These are phyloP conservation scores for Conomelus anceps DNA, from an alignment of 2,888 invertebrate genomes.

Conservation along the genomic window DNA sequence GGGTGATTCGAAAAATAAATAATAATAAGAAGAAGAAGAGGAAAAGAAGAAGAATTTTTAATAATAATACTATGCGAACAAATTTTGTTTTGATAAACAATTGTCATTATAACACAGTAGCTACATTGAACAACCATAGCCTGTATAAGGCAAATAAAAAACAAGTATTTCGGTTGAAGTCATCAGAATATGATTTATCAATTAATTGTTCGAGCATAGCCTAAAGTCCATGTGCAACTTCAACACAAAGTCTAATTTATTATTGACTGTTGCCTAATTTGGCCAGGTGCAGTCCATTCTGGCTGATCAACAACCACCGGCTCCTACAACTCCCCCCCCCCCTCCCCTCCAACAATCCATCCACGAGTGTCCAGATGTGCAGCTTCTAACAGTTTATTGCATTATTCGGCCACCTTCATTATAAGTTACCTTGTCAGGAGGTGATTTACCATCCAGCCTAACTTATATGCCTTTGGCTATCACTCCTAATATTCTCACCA, in stretches of 20 bases:
- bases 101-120: too few relatives aligned
- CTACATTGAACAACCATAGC: too few relatives aligned
- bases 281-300: neutral
- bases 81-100: too few relatives aligned
- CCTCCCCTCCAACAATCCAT: too few relatives aligned
- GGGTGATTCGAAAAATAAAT: too few relatives aligned
- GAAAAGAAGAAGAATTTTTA: too few relatives aligned
- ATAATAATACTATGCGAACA: too few relatives aligned
- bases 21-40: too few relatives aligned
- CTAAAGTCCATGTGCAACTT: neutral
- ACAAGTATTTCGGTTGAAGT: too few relatives aligned
- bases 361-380: neutral
- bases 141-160: too few relatives aligned
- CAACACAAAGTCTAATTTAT: neutral
- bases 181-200: neutral
- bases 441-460: neutral
- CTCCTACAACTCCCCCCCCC: too few relatives aligned
- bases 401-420: neutral
- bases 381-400: neutral
- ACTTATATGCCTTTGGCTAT: neutral
- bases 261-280: neutral
- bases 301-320: neutral
- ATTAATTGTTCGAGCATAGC: neutral
- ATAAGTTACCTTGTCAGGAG: neutral
- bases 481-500: neutral